Percentiles rank a stretch among this genome's conserved stretches.
Conservation (phyloP, 2,113 vertebrate species). For the Menidia beryllina region DNA sequence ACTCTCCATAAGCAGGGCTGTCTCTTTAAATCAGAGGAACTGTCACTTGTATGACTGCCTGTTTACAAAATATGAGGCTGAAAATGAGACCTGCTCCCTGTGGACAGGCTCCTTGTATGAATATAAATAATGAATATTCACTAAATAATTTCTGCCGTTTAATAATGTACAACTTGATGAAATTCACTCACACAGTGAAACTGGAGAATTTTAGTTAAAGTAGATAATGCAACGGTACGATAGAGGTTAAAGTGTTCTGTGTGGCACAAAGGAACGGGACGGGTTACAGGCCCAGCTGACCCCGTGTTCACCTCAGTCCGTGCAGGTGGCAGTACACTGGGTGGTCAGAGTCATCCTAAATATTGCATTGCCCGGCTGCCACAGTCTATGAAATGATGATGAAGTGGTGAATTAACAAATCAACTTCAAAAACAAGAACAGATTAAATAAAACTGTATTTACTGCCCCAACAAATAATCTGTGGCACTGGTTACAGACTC, state of each 20-base stretch:
- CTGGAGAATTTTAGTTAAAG: constrained; percentile 66
- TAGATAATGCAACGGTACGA: constrained; percentile 71
- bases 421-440: constrained; percentile 12
- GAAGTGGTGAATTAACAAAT: constrained; percentile 11
- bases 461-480: background rate
- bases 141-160: constrained; percentile 84
- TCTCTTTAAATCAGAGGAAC: constrained; percentile 84
- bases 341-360: background rate
- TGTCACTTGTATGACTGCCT: constrained; percentile 82
- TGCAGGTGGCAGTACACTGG: background rate
- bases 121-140: constrained; percentile 87
- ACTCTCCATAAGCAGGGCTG: constrained; percentile 82
- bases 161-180: constrained; percentile 81
- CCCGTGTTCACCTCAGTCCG: constrained; percentile 22
- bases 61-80: constrained; percentile 86
- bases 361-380: background rate
- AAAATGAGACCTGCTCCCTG: constrained; percentile 88
- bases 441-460: constrained; percentile 46
- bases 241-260: constrained; percentile 50
- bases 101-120: constrained; percentile 84
- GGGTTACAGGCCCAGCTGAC: constrained; percentile 40
- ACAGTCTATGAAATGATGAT: constrained; percentile 15
- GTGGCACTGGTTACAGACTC: background rate
- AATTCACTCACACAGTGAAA: constrained; percentile 81
- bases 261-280: constrained; percentile 16